A percentile compares a stretch with the other conserved stretches of the same genome.
Evolutionary conservation across 2,113 vertebrate genomes (phyloP).

Genomic region (Rhinopithecus roxellana): DNA sequence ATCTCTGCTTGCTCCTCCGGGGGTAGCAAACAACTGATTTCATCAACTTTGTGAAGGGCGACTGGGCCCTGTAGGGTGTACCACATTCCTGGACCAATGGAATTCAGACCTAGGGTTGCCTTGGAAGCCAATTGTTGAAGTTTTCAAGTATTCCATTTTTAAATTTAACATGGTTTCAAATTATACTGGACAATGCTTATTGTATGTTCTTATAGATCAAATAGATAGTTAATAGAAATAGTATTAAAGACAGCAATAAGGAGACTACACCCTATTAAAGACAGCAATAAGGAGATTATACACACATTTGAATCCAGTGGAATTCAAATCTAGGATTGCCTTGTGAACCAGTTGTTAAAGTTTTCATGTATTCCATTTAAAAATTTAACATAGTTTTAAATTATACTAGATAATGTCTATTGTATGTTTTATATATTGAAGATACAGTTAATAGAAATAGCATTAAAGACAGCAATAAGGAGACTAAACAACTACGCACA

Average conservation of each 20-base stretch:
- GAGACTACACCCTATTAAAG: background rate
- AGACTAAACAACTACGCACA: background rate
- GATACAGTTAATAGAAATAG: background rate
- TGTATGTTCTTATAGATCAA: background rate
- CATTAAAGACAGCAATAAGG: background rate
- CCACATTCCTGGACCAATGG: constrained; percentile 21
- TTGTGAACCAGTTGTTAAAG: constrained; percentile 57
- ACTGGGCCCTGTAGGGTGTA: constrained; percentile 52
- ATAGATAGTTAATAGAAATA: background rate
- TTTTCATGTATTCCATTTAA: constrained; percentile 45
- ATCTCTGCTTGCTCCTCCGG: constrained; percentile 58
- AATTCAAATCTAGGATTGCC: constrained; percentile 40
- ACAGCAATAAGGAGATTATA: too few relatives aligned
- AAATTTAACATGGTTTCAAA: background rate
- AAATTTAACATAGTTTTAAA: background rate
- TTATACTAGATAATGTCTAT: background rate
- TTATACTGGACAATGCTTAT: background rate
- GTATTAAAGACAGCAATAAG: background rate
- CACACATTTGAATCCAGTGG: background rate
- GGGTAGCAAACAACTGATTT: constrained; percentile 69
- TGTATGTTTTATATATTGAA: background rate
- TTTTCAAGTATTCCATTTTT: constrained; percentile 48
- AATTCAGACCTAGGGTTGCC: constrained; percentile 39
- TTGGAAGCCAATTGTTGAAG: constrained; percentile 59
- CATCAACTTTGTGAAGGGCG: constrained; percentile 73